Conservation (phyloP, 2,888 invertebrate species). For the Zygaena filipendulae region DNA sequence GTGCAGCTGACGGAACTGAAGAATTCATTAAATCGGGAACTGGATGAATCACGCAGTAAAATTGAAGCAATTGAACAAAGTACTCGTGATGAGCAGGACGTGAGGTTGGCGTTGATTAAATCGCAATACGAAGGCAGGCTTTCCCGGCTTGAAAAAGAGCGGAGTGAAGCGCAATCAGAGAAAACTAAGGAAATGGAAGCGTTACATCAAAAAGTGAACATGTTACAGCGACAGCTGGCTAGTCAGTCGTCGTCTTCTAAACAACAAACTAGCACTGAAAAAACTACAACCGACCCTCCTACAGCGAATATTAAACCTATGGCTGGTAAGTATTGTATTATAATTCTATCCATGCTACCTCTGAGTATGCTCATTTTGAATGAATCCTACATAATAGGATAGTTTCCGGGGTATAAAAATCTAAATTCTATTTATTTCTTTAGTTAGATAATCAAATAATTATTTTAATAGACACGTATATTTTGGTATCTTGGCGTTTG, state of each 20-base stretch:
- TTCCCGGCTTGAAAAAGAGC: constrained; percentile 78
- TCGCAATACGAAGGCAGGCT: constrained; percentile 77
- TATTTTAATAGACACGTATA: no score
- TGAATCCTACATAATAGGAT: neutral
- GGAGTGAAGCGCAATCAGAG: constrained; percentile 71
- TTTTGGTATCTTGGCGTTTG: no score
- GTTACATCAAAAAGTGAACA: constrained; percentile 74
- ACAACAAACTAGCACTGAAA: constrained; percentile 65
- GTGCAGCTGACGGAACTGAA: constrained; percentile 78
- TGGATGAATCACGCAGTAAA: constrained; percentile 62
- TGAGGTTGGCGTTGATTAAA: constrained; percentile 70
- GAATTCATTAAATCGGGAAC: constrained; percentile 68
- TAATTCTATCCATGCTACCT: no score
- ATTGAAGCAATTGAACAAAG: constrained; percentile 60
- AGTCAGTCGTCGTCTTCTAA: constrained; percentile 77
- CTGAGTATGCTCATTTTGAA: no score
- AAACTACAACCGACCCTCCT: constrained; percentile 68
- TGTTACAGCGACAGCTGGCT: constrained; percentile 77
- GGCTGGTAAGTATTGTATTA: constrained; percentile 77
- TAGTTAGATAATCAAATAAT: no score
- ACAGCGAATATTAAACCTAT: constrained; percentile 96
- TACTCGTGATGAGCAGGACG: constrained; percentile 67
- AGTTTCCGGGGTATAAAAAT: no score
- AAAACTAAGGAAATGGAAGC: constrained; percentile 75
- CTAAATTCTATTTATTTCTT: no score